A percentile compares a stretch with the other conserved stretches of the same genome.
Evolutionary conservation across 2,888 invertebrate genomes (phyloP).

Genomic region (Epinotia nisella): DNA sequence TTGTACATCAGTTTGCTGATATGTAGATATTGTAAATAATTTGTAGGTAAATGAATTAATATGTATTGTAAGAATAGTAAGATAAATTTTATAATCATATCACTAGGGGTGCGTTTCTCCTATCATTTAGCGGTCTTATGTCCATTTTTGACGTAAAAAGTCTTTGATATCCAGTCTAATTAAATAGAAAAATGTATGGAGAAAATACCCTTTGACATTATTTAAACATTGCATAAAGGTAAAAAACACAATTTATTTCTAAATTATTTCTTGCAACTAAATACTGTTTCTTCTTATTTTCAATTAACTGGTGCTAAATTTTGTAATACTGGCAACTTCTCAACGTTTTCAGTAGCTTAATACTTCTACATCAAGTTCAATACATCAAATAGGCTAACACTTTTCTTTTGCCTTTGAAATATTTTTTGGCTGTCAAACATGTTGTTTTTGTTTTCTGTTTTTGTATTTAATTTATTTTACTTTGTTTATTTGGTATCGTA

Average conservation of each 20-base stretch:
- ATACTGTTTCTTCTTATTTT: conserved; percentile 43
- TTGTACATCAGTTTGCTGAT: conserved; percentile 69
- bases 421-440: conserved; percentile 46
- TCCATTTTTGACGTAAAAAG: conserved; percentile 9
- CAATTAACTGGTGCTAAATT: conserved; percentile 69
- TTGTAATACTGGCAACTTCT: conserved; percentile 41
- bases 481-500: conserved; percentile 71
- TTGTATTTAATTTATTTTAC: conserved; percentile 59
- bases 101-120: conserved; percentile 55
- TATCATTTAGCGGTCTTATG: conserved; percentile 24
- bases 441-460: conserved; percentile 58
- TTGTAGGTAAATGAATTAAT: conserved; percentile 70
- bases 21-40: conserved; percentile 83
- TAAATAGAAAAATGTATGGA: conserved; percentile 34
- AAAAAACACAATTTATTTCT: conserved; percentile 48
- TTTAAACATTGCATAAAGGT: conserved; percentile 64
- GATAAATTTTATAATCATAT: conserved; percentile 84
- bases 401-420: conserved; percentile 12
- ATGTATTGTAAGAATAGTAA: conserved; percentile 65
- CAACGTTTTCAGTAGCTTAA: background rate
- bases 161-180: conserved; percentile 31
- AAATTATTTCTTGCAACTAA: conserved; percentile 49
- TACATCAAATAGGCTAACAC: conserved; percentile 11
- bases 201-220: conserved; percentile 54
- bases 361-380: background rate